Conservation (phyloP, 2,888 invertebrate species). For the Tetanocera ferruginea region DNA sequence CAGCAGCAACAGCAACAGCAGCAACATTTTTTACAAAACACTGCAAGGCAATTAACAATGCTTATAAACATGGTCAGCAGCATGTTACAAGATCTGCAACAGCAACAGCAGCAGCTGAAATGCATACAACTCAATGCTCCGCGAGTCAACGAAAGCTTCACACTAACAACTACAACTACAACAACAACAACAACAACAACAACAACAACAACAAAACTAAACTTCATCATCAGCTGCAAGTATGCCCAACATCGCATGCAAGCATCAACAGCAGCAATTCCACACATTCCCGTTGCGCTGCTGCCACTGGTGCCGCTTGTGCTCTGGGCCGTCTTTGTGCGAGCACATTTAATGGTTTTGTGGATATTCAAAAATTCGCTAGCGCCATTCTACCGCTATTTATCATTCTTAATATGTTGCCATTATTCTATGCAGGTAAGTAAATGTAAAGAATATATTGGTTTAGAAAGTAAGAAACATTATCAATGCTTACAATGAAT, state of each 20-base stretch:
- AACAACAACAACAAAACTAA: constrained; percentile 28
- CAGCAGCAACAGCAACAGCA: constrained; percentile 39
- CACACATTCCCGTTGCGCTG: background rate
- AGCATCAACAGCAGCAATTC: constrained; percentile 24
- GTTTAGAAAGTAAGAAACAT: too few relatives aligned
- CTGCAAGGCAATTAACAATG: constrained; percentile 12
- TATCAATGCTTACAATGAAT: too few relatives aligned
- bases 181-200: constrained; percentile 22
- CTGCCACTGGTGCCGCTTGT: background rate
- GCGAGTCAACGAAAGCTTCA: constrained; percentile 55
- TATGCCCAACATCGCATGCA: background rate
- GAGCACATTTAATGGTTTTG: constrained; percentile 55
- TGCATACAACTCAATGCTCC: constrained; percentile 43
- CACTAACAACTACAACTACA: constrained; percentile 39
- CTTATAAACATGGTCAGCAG: background rate
- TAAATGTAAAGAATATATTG: constrained; percentile 54
- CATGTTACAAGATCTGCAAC: constrained; percentile 45
- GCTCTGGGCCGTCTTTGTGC: constrained; percentile 36
- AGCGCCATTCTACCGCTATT: constrained; percentile 67
- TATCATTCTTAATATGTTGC: constrained; percentile 70
- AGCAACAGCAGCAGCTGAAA: constrained; percentile 37
- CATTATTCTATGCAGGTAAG: constrained; percentile 70
- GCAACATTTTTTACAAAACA: constrained; percentile 2
- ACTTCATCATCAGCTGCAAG: background rate
- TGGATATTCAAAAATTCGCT: constrained; percentile 65